Percentiles rank a stretch among this genome's conserved stretches.
These are phyloP conservation scores for Erpornis zantholeuca DNA, from an alignment of 2,113 vertebrate genomes.

Conservation along the genomic window DNA sequence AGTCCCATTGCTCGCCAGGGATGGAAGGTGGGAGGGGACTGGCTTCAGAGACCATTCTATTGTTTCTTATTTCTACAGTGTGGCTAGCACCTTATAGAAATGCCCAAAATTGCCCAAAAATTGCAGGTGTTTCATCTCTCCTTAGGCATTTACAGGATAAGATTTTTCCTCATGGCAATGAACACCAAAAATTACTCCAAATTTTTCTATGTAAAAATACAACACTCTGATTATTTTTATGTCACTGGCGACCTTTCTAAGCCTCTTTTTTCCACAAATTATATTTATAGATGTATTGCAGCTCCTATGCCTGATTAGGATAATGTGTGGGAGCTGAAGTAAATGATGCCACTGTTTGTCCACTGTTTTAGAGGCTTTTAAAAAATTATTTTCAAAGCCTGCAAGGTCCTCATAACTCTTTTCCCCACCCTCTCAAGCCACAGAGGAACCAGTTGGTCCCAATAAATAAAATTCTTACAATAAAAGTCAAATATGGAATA, in stretches of 20 bases:
- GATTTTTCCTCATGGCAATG: neutral
- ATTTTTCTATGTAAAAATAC: neutral
- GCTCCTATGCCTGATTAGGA: neutral
- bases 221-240: neutral
- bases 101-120: neutral
- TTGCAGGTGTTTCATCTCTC: neutral
- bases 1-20: neutral
- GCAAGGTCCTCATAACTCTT: neutral
- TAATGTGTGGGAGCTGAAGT: neutral
- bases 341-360: neutral
- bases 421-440: neutral
- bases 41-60: neutral
- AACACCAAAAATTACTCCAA: neutral
- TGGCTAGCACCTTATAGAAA: neutral
- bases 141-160: neutral
- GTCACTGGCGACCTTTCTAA: neutral
- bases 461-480: neutral
- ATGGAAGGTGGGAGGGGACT: rapidly evolving
- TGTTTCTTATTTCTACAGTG: neutral
- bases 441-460: neutral
- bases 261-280: neutral
- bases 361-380: neutral
- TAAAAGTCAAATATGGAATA: neutral
- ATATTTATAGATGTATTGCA: neutral
- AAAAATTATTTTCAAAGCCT: neutral